phyloP scores from a whole-genome alignment of 2,888 invertebrate genomes.

The Stenodema calcarata region DNA sequence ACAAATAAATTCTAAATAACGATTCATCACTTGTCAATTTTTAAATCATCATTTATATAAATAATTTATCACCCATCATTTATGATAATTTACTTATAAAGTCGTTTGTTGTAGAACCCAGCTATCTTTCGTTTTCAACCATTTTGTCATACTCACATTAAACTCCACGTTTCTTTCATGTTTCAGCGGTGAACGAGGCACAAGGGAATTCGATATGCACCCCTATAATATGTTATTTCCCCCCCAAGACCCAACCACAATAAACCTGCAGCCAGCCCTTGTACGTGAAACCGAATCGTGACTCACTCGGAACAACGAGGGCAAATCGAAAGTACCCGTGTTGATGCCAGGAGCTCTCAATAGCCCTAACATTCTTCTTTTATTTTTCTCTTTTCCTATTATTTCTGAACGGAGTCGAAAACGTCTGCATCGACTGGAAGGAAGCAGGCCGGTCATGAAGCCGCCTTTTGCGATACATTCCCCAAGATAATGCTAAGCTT shows the following conservation, averaged over 20 bases:
- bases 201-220: not conserved
- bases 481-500: slow-evolving; percentile 54
- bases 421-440: not conserved
- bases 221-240: not conserved
- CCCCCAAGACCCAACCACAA: not conserved
- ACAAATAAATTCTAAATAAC: too few relatives aligned
- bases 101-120: too few relatives aligned
- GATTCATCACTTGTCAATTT: too few relatives aligned
- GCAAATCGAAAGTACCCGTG: not conserved
- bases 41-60: too few relatives aligned
- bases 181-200: not conserved
- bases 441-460: slow-evolving; percentile 40
- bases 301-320: not conserved
- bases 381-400: not conserved
- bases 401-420: not conserved
- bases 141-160: too few relatives aligned
- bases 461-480: slow-evolving; percentile 42
- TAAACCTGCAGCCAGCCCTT: not conserved
- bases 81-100: too few relatives aligned
- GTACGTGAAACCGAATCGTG: not conserved
- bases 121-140: too few relatives aligned
- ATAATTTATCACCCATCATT: too few relatives aligned
- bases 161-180: not conserved
- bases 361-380: not conserved
- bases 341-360: not conserved